phyloP scores from a whole-genome alignment of 2,888 invertebrate species.

The Nomada goodeniana region DNA sequence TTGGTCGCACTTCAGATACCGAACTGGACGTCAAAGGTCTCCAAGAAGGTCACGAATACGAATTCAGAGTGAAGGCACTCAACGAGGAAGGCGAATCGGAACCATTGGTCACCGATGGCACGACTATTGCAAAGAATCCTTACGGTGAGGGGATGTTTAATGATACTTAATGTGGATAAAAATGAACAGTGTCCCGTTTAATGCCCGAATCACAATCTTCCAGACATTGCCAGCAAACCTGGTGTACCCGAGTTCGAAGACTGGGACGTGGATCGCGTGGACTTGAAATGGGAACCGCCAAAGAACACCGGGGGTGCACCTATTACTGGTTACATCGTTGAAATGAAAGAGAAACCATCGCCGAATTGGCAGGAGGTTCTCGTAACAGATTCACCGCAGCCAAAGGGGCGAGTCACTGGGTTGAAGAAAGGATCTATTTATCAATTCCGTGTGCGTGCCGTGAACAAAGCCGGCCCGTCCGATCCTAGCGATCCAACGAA shows the following conservation, averaged over 20 bases:
- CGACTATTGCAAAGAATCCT: conserved; percentile 97
- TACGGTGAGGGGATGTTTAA: conserved; percentile 87
- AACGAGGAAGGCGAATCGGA: conserved; percentile 98
- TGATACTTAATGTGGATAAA: too few relatives aligned
- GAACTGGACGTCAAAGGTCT: conserved; percentile 95
- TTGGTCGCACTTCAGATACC: conserved; percentile 94
- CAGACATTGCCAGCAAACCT: conserved; percentile 94
- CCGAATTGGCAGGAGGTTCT: conserved; percentile 92
- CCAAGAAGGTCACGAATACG: conserved; percentile 96
- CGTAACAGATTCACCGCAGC: conserved; percentile 88
- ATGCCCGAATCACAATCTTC: neutral
- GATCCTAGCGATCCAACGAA: conserved; percentile 96
- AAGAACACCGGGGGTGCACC: conserved; percentile 92
- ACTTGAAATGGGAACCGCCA: conserved; percentile 93
- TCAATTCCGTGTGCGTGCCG: conserved; percentile 97
- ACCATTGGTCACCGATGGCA: conserved; percentile 95
- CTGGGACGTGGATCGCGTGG: conserved; percentile 95
- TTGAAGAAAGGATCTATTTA: conserved; percentile 96
- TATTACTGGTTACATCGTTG: conserved; percentile 94
- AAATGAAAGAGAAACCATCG: conserved; percentile 93
- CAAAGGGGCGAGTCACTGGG: conserved; percentile 93
- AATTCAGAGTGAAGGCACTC: conserved; percentile 96
- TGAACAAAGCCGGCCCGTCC: conserved; percentile 97
- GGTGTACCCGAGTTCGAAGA: conserved; percentile 94
- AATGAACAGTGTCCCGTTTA: neutral